Evolutionary conservation across 2,888 invertebrate species (phyloP).

Genomic region (Plebejus argus): DNA sequence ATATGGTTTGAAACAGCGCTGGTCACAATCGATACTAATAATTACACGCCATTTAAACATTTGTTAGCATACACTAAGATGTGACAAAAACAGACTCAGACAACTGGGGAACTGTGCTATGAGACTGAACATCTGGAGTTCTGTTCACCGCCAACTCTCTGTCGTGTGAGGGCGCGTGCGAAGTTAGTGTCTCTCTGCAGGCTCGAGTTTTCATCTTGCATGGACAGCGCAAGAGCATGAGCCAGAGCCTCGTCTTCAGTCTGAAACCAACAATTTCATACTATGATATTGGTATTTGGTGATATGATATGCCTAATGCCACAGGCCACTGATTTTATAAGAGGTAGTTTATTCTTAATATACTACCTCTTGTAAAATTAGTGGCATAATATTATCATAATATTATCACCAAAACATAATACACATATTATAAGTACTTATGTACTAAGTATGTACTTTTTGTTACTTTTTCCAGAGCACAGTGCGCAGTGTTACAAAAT

Average conservation of each 20-base stretch:
- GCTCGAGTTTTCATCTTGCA: conserved; percentile 73
- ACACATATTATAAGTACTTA: too few relatives aligned
- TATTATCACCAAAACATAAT: too few relatives aligned
- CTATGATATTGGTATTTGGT: background rate
- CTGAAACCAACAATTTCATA: conserved; percentile 56
- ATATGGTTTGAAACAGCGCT: too few relatives aligned
- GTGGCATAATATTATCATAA: too few relatives aligned
- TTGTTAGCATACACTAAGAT: background rate
- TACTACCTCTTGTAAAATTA: too few relatives aligned
- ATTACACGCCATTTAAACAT: background rate
- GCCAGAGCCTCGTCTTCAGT: conserved; percentile 96
- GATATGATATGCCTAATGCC: too few relatives aligned
- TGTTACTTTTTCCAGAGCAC: too few relatives aligned
- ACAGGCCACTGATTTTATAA: too few relatives aligned
- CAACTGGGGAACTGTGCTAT: conserved; percentile 47
- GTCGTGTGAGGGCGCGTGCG: conserved; percentile 72
- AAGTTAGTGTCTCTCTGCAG: conserved; percentile 69
- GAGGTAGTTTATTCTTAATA: too few relatives aligned
- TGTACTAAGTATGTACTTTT: too few relatives aligned
- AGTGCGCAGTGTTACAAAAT: too few relatives aligned
- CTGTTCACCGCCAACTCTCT: conserved; percentile 70
- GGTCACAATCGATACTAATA: background rate
- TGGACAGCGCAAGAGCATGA: conserved; percentile 88
- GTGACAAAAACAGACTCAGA: background rate
- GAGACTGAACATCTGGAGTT: conserved; percentile 63